Conservation (phyloP, 1,140 invertebrate genomes). For the Penaeus indicus region DNA sequence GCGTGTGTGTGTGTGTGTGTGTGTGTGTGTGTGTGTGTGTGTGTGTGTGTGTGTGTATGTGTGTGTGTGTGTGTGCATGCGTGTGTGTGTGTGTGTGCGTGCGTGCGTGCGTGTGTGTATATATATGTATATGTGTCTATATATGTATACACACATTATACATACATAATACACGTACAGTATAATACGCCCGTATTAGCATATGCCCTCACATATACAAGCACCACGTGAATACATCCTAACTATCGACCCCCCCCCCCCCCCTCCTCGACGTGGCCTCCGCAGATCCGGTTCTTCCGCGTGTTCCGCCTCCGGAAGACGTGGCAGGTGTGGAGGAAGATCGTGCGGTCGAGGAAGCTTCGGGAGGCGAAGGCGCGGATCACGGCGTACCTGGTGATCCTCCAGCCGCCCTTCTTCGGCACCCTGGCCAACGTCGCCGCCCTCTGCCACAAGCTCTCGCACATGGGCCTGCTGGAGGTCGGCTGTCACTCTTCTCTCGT, state of each 20-base stretch:
- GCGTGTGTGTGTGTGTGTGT: background rate
- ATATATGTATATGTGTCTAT: background rate
- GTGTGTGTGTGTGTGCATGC: background rate
- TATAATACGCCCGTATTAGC: background rate
- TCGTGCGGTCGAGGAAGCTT: constrained; percentile 44
- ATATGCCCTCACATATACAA: background rate
- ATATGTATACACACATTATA: too few relatives aligned
- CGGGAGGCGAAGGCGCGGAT: constrained; percentile 43
- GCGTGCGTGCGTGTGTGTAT: background rate
- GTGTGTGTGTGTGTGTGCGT: background rate
- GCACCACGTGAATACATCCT: background rate
- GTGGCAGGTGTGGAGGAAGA: constrained; percentile 55
- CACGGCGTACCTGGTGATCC: constrained; percentile 48
- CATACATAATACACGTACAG: background rate
- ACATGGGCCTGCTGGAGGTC: constrained; percentile 56
- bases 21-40: background rate
- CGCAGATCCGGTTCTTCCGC: constrained; percentile 54
- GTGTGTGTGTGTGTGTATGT: background rate
- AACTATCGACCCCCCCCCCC: background rate
- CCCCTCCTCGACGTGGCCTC: background rate
- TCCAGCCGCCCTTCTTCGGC: constrained; percentile 50
- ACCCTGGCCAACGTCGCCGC: constrained; percentile 46
- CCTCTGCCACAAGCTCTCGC: constrained; percentile 44
- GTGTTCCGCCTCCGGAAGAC: constrained; percentile 52
- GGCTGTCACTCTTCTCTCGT: background rate